These are phyloP conservation scores for Sylvicapra grimmia DNA, from an alignment of 2,113 vertebrate genomes.

Conservation along the genomic window DNA sequence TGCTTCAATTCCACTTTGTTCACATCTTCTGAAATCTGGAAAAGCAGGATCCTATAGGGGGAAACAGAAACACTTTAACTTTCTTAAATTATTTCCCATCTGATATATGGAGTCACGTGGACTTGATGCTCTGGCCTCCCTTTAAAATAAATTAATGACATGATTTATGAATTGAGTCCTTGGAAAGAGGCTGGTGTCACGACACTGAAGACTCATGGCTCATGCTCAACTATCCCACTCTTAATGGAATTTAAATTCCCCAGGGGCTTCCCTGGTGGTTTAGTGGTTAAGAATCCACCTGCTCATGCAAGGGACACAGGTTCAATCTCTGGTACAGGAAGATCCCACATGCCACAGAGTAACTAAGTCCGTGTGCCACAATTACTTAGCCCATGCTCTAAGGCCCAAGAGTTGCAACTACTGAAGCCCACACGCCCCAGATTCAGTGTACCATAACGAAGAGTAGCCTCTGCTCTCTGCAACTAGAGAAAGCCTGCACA, in stretches of 20 bases:
- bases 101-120: neutral
- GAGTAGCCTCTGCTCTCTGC: neutral
- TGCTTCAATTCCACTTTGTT: slow-evolving; percentile 27
- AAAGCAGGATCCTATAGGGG: slow-evolving; percentile 73
- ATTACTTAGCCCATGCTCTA: neutral
- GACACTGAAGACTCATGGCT: neutral
- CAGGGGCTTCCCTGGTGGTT: neutral
- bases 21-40: slow-evolving; percentile 71
- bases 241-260: neutral
- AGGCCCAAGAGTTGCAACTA: neutral
- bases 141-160: neutral
- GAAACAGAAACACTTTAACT: neutral
- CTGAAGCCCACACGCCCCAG: neutral
- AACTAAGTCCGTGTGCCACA: neutral
- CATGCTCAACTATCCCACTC: neutral
- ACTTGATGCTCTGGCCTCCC: neutral
- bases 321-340: neutral
- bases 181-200: neutral
- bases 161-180: neutral
- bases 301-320: neutral
- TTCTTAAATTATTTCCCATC: neutral
- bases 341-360: neutral
- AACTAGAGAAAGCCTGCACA: neutral
- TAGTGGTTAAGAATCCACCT: neutral
- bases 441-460: accelerated